Evolutionary conservation across 2,113 vertebrate species (phyloP).

Genomic region (Abramis brama): DNA sequence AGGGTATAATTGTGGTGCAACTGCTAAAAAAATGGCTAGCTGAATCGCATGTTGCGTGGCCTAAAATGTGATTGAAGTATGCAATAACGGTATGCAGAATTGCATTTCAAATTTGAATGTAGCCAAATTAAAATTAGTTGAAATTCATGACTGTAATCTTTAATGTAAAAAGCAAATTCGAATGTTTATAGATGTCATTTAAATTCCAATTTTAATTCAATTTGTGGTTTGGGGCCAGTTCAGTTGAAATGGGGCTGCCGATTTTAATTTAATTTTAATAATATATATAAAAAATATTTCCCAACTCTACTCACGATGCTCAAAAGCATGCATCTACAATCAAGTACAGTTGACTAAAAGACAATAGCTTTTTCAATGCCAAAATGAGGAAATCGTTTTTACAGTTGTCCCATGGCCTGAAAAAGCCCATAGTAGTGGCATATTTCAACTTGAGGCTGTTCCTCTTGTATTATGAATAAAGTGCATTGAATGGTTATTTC

Average conservation of each 20-base stretch:
- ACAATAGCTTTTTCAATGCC: background rate
- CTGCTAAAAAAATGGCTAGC: background rate
- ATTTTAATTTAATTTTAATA: too few species aligned
- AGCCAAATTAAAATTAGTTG: background rate
- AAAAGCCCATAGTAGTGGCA: background rate
- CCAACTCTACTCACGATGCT: background rate
- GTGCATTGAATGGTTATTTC: background rate
- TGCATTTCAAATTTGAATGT: background rate
- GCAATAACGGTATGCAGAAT: background rate
- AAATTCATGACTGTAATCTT: background rate
- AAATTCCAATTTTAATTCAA: background rate
- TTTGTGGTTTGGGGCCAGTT: background rate
- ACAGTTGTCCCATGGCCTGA: background rate
- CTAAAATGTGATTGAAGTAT: background rate
- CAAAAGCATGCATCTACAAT: background rate
- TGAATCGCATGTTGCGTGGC: background rate
- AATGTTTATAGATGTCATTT: background rate
- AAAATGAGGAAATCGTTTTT: background rate
- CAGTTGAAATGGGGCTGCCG: background rate
- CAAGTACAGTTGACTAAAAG: background rate
- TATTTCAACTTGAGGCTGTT: background rate
- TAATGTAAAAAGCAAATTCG: background rate
- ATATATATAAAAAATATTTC: too few species aligned
- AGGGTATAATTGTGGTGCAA: background rate
- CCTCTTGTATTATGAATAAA: background rate